Conservation (phyloP, 2,888 invertebrate genomes). For the Lasioglossum vierecki region DNA sequence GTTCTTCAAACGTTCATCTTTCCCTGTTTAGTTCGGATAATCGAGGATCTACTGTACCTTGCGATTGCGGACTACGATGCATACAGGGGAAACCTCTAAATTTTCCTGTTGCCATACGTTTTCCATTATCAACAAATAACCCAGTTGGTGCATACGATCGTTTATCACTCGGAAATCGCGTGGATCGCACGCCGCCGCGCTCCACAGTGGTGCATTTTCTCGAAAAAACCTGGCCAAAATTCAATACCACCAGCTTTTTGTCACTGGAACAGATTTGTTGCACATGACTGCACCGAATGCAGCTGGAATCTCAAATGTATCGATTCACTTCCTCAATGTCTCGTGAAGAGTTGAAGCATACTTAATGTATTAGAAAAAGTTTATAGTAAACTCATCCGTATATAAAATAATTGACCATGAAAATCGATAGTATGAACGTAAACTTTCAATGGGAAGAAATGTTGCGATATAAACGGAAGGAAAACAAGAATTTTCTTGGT, state of each 20-base stretch:
- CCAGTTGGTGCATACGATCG: neutral
- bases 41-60: neutral
- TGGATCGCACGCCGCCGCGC: neutral
- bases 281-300: neutral
- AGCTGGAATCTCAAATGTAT: neutral
- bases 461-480: neutral
- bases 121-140: neutral
- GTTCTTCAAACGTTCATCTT: neutral
- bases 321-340: neutral
- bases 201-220: neutral
- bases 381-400: no score
- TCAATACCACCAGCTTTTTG: neutral
- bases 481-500: neutral
- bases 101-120: neutral
- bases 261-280: neutral
- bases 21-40: neutral
- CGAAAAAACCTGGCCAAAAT: conserved; percentile 5
- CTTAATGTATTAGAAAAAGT: neutral
- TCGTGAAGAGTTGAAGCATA: neutral
- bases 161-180: neutral
- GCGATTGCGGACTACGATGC: neutral
- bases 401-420: neutral
- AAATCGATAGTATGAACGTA: neutral
- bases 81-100: neutral
- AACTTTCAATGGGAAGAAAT: neutral